These are phyloP conservation scores for Bilobella aurantiaca DNA, from an alignment of 1,140 invertebrate genomes.

Conservation along the genomic window DNA sequence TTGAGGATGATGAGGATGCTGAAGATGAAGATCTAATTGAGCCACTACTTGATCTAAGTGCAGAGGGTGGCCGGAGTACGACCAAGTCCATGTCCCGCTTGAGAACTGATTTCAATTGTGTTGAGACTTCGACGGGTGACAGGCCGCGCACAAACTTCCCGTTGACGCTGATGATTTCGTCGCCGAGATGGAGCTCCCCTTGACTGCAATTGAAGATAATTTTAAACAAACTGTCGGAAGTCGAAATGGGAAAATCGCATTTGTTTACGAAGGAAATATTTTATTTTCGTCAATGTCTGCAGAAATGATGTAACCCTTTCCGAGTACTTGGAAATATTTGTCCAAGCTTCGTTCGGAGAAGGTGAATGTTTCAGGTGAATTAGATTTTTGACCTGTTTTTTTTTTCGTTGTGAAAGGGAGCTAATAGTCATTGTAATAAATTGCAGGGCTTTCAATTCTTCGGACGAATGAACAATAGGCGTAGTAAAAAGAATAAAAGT, in stretches of 20 bases:
- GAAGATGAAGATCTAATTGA: conserved; percentile 12
- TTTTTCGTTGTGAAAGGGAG: no score
- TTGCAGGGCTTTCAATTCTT: no score
- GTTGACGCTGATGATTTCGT: conserved; percentile 58
- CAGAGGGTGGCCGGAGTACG: conserved; percentile 39
- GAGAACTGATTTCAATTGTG: conserved; percentile 44
- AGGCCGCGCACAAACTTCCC: conserved; percentile 53
- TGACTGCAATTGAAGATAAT: conserved; percentile 42
- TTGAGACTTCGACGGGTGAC: conserved; percentile 50
- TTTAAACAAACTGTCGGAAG: neutral
- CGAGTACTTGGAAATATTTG: no score
- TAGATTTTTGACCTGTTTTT: no score
- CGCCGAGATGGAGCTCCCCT: conserved; percentile 49
- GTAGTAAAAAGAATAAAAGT: no score
- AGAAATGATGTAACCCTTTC: no score
- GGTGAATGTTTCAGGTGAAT: no score
- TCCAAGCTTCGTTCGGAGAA: no score
- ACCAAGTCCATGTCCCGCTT: conserved; percentile 47
- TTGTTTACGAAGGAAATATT: neutral
- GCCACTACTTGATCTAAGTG: neutral
- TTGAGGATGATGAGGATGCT: conserved; percentile 12
- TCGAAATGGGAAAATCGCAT: no score
- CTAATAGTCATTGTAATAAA: no score
- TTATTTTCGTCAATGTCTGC: no score
- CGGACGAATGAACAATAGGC: no score